Evolutionary conservation across 2,113 vertebrate species (phyloP), one percentile per base, ranked within the genome.

Genomic region (Alligator sinensis): DNA sequence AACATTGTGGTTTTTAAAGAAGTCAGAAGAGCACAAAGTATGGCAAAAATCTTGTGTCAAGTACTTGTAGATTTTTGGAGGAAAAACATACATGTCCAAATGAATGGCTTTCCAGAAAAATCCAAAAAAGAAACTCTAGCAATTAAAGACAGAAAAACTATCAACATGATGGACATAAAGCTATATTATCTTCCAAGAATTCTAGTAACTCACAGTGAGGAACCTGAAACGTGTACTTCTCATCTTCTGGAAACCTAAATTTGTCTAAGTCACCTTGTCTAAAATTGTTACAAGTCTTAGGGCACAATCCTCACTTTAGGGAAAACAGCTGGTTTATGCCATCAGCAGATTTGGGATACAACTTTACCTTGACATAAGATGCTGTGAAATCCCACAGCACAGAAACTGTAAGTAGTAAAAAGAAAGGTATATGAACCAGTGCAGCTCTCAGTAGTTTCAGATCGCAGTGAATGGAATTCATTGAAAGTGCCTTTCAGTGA

Each of bases 111-210:
- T 88, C 91, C 61, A 70, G 54, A 80, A 64, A 88, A 94, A 77
- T 16, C 77, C 38, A 55, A 9, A 47, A 47, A 61, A 13, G 57
- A 89, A 89, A 54, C 38, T 60, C 74, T 89, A 83, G 62, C 11
- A 83, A 86, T 94, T 86, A 58, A 80, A 90, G 85, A 28, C 57
- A 86, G 76, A 81, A 85, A 34, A 83, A n/a, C 34, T 15, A 82
- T 61, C 28, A 83, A 55, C 4, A 86, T 3, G 91, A 83, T 17
- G 17, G 5, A 66, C 82, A 27, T 79, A 68, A 84, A 60, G 18
- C 68, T 72, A 38, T 47, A 18, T 2, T 81, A 64, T 54, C 80
- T 61, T 80, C 92, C 86, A 89, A 3, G 77, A 2, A 14, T 80
- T 92, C 30, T 80, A 82, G 86, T 70, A 94, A 85, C 27, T 25